Evolutionary conservation across 2,113 vertebrate genomes (phyloP).

Genomic region (Chinchilla lanigera): DNA sequence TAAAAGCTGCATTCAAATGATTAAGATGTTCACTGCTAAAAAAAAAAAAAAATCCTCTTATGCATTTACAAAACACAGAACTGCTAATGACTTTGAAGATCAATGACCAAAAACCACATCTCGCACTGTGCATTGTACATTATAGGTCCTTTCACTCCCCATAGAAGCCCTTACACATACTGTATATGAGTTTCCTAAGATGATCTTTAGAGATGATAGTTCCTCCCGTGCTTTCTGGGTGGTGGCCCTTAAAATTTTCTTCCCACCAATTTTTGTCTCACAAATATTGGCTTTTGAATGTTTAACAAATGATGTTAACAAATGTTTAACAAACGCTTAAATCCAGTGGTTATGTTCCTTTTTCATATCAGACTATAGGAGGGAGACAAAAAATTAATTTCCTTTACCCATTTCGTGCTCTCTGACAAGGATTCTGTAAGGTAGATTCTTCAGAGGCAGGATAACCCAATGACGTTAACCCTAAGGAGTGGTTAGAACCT

Average conservation of each 20-base stretch:
- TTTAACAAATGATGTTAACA: too few relatives aligned
- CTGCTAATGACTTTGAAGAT: not conserved
- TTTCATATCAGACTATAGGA: not conserved
- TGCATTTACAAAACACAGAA: not conserved
- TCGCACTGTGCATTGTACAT: not conserved
- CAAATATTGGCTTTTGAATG: not conserved
- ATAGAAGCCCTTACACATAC: not conserved
- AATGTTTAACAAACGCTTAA: not conserved
- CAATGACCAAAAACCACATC: not conserved
- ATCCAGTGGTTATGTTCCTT: not conserved
- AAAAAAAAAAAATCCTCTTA: not conserved
- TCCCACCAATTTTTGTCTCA: not conserved
- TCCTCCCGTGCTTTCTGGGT: not conserved
- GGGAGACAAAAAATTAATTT: not conserved
- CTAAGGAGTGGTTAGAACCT: not conserved
- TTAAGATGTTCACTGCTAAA: not conserved
- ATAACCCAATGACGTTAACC: not conserved
- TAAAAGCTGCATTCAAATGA: not conserved
- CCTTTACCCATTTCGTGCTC: not conserved
- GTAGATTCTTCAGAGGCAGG: not conserved
- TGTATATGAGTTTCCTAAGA: too few relatives aligned
- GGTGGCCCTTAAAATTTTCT: not conserved
- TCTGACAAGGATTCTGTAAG: not conserved
- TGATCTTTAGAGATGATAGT: not conserved
- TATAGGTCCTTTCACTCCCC: not conserved